A percentile compares a stretch with the other conserved stretches of the same genome.
Conservation (phyloP, 2,888 invertebrate genomes). For the Ennomos quercinarius region DNA sequence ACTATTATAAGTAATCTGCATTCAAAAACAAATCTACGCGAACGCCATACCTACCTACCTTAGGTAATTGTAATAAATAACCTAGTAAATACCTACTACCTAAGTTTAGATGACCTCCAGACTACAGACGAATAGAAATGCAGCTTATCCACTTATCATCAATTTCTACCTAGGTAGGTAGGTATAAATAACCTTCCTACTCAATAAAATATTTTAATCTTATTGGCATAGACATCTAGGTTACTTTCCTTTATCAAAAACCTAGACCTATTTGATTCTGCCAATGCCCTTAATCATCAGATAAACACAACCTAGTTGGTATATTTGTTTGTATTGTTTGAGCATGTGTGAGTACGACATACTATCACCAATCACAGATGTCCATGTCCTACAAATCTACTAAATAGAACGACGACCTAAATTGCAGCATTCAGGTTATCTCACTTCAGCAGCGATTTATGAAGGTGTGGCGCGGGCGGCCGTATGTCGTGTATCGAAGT, state of each 20-base stretch:
- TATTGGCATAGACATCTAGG: constrained; percentile 11
- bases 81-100: too few species aligned
- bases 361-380: constrained; percentile 57
- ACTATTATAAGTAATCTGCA: too few species aligned
- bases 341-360: constrained; percentile 52
- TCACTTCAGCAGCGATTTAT: constrained; percentile 54
- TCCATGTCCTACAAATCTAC: constrained; percentile 56
- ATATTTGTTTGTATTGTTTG: constrained; percentile 37
- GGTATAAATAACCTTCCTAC: constrained; percentile 1
- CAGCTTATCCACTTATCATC: neutral
- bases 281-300: constrained; percentile 48
- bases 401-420: constrained; percentile 68
- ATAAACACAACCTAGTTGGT: constrained; percentile 47
- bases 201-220: constrained; percentile 13
- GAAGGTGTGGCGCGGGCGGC: constrained; percentile 46
- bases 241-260: constrained; percentile 35
- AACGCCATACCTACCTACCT: too few species aligned
- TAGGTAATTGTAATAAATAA: too few species aligned
- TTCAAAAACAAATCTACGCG: too few species aligned
- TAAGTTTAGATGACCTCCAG: too few species aligned
- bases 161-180: neutral
- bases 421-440: constrained; percentile 71
- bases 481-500: constrained; percentile 8
- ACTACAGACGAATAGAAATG: neutral
- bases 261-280: constrained; percentile 48